Conservation (phyloP, 2,797 vertebrate genomes). For the Carduelis carduelis region DNA sequence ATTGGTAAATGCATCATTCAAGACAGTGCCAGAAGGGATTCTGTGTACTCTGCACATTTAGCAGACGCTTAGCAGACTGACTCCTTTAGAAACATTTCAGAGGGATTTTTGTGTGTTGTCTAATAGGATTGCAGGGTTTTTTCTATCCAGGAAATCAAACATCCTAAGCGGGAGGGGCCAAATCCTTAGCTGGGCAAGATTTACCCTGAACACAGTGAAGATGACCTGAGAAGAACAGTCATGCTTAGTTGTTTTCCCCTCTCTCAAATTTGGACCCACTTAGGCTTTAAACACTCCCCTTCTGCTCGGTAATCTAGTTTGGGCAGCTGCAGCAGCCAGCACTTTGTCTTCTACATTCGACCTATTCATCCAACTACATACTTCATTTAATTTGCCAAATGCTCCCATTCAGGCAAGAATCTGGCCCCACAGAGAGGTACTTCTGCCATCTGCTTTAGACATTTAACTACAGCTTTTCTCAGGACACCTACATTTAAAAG, state of each 20-base stretch:
- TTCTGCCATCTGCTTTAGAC: conserved; percentile 57
- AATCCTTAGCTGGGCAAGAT: background rate
- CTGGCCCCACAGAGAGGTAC: conserved; percentile 23
- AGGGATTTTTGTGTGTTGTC: conserved; percentile 31
- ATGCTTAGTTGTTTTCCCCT: background rate
- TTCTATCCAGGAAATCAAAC: conserved; percentile 26
- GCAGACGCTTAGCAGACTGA: conserved; percentile 41
- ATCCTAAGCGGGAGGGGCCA: background rate
- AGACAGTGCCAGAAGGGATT: conserved; percentile 36
- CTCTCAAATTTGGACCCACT: background rate
- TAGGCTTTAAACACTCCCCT: conserved; percentile 33
- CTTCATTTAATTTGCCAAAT: conserved; percentile 67
- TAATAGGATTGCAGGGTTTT: background rate
- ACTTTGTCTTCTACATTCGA: conserved; percentile 39
- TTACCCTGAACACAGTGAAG: background rate
- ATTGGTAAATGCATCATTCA: conserved; percentile 44
- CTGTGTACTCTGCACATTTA: conserved; percentile 38
- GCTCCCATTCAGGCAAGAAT: conserved; percentile 51
- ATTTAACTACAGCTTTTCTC: conserved; percentile 29
- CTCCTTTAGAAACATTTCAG: conserved; percentile 32
- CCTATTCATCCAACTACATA: conserved; percentile 48
- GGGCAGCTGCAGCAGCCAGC: conserved; percentile 54
- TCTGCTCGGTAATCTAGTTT: conserved; percentile 53
- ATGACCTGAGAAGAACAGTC: background rate
- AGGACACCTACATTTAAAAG: conserved; percentile 16